Evolutionary conservation across 2,797 vertebrate species (phyloP).

Genomic region (Remorina albescens): DNA sequence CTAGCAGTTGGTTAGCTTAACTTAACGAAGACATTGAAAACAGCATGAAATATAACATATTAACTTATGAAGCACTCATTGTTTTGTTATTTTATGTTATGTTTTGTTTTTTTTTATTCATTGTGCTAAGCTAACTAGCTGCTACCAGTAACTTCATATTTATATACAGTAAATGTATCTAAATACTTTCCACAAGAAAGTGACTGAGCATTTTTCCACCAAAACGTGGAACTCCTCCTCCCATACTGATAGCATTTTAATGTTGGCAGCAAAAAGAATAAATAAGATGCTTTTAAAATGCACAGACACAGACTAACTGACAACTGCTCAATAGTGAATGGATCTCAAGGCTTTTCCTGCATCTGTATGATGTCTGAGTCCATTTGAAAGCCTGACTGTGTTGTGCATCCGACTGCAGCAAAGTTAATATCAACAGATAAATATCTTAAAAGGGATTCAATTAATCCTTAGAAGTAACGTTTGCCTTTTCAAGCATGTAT

Average conservation of each 20-base stretch:
- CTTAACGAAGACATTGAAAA: background rate
- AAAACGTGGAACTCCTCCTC: background rate
- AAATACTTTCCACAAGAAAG: background rate
- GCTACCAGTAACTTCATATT: background rate
- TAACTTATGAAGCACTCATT: background rate
- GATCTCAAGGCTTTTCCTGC: background rate
- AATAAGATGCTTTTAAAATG: background rate
- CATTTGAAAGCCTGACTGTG: background rate
- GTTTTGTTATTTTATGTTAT: background rate
- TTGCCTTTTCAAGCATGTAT: constrained; percentile 36
- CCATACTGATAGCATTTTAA: background rate
- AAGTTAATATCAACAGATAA: constrained; percentile 13
- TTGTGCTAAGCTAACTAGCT: background rate
- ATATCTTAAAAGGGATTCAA: constrained; percentile 22
- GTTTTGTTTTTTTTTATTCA: background rate
- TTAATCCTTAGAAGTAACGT: constrained; percentile 32
- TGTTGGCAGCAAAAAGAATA: background rate
- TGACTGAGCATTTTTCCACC: background rate
- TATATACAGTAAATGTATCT: background rate
- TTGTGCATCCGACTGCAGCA: constrained; percentile 2
- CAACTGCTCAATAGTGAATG: background rate
- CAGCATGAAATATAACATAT: background rate
- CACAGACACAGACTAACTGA: constrained; percentile 8
- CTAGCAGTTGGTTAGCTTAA: background rate
- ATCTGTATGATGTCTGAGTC: background rate